Conservation (phyloP, 2,113 vertebrate genomes). For the Tringa solitaria region DNA sequence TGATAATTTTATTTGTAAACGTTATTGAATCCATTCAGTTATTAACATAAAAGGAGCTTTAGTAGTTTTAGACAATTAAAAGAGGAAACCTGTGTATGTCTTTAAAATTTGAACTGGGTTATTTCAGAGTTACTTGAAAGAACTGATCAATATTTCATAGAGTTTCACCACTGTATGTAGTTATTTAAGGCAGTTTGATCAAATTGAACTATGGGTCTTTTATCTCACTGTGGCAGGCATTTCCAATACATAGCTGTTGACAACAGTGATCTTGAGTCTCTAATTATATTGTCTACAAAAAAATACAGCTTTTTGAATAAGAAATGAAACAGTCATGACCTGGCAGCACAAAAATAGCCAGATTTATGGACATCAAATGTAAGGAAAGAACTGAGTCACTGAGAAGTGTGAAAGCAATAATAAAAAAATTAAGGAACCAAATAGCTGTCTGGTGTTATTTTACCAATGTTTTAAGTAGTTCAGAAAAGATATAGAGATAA, state of each 20-base stretch:
- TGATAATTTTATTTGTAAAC: not conserved
- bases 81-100: not conserved
- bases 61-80: not conserved
- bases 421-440: not conserved
- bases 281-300: conserved; percentile 1
- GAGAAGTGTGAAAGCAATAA: not conserved
- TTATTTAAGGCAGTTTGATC: conserved; percentile 31
- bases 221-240: not conserved
- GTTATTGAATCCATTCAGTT: not conserved
- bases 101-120: not conserved
- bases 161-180: not conserved
- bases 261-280: not conserved
- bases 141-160: conserved; percentile 27
- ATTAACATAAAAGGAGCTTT: not conserved
- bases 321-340: not conserved
- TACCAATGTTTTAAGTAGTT: not conserved
- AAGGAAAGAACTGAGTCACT: not conserved
- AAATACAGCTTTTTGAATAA: not conserved
- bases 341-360: not conserved
- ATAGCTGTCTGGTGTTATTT: not conserved
- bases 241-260: not conserved
- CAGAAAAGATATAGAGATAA: not conserved
- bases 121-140: conserved; percentile 6
- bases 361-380: conserved; percentile 3
- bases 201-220: conserved; percentile 36